A percentile compares a stretch with the other conserved stretches of the same genome.
Evolutionary conservation across 2,797 vertebrate genomes (phyloP).

Genomic region (Phalanger gymnotis): DNA sequence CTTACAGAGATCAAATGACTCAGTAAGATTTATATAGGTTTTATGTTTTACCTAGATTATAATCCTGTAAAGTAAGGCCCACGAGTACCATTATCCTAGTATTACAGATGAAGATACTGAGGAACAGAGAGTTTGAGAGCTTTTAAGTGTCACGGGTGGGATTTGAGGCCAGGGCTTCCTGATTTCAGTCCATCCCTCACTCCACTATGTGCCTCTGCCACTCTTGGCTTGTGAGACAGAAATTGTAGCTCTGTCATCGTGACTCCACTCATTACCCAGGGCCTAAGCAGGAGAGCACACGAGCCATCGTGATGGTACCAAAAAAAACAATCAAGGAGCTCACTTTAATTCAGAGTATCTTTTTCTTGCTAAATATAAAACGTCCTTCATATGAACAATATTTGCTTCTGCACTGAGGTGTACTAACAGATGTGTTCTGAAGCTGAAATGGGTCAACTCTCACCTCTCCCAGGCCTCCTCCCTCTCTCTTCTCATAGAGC

Average conservation of each 20-base stretch:
- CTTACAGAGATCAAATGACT: background rate
- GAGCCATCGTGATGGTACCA: background rate
- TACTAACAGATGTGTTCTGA: slow-evolving; percentile 3
- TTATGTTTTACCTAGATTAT: background rate
- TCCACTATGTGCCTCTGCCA: background rate
- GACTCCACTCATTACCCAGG: slow-evolving; percentile 20
- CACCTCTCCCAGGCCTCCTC: slow-evolving; percentile 28
- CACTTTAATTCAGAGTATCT: slow-evolving; percentile 37
- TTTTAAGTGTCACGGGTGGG: background rate
- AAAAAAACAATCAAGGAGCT: background rate
- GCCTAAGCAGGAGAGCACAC: slow-evolving; percentile 32
- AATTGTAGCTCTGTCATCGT: slow-evolving; percentile 58
- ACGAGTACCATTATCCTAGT: background rate
- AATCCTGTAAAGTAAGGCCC: background rate
- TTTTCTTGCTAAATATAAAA: slow-evolving; percentile 34
- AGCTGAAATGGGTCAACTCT: slow-evolving; percentile 1
- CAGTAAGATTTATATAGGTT: background rate
- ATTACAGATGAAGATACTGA: background rate
- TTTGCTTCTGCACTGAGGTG: slow-evolving; percentile 47
- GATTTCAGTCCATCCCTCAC: background rate
- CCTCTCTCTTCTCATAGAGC: background rate
- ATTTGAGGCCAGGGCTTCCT: background rate
- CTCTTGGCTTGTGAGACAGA: slow-evolving; percentile 36
- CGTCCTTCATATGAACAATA: slow-evolving; percentile 38
- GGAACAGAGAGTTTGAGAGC: background rate